Conservation (phyloP, 2,888 invertebrate genomes). For the Eupelmus urozonus region DNA sequence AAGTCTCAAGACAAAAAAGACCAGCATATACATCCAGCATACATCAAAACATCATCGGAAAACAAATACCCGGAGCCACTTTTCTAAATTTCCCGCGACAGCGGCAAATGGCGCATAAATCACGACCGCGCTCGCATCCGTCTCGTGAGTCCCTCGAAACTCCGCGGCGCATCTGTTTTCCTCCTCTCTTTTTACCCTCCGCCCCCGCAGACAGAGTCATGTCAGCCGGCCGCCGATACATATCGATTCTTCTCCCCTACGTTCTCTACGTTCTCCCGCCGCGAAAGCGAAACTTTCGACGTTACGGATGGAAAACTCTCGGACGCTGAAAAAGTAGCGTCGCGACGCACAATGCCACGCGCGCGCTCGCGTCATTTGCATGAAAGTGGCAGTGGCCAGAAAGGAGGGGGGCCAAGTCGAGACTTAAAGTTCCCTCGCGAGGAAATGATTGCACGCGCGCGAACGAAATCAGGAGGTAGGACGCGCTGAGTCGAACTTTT, state of each 20-base stretch:
- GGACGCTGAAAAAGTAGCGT: too few species aligned
- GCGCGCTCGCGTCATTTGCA: slow-evolving; percentile 25
- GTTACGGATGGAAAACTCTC: background rate
- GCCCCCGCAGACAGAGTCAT: background rate
- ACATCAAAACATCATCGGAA: background rate
- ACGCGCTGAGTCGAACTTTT: slow-evolving; percentile 30
- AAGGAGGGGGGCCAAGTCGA: background rate
- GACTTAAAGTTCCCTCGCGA: too few species aligned
- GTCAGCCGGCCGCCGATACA: background rate
- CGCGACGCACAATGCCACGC: background rate
- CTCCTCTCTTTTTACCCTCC: background rate
- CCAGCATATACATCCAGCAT: background rate
- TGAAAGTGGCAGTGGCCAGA: slow-evolving; percentile 1
- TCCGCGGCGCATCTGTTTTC: background rate
- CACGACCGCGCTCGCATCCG: background rate
- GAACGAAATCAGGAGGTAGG: background rate
- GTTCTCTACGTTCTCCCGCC: too few species aligned
- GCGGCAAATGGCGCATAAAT: slow-evolving; percentile 27
- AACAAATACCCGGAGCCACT: background rate
- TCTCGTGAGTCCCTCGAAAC: background rate
- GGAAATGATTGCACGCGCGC: slow-evolving; percentile 8
- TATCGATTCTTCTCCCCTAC: background rate
- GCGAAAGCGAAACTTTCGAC: slow-evolving; percentile 15
- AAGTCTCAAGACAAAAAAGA: too few species aligned
- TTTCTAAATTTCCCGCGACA: slow-evolving; percentile 1